A percentile compares a stretch with the other conserved stretches of the same genome.
These are phyloP conservation scores for human DNA, from an alignment of 2,113 vertebrate genomes.

Conservation along the genomic window GRCh38 chr4:85886001-85886500, in stretches of 20 bases:
- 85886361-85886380: neutral
- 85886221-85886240: neutral
- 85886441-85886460: neutral
- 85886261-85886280: neutral
- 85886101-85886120: slow-evolving; percentile 32
- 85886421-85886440: neutral
- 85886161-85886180: neutral
- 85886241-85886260: neutral
- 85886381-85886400: neutral
- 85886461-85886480: neutral
- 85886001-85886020: neutral
- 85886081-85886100: slow-evolving; percentile 20
- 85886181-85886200: neutral
- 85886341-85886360: neutral
- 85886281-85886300: neutral
- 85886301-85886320: neutral
- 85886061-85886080: neutral
- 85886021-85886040: neutral
- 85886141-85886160: neutral
- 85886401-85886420: neutral
- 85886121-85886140: neutral
- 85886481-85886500: neutral
- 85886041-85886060: neutral
- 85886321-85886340: neutral
- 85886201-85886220: neutral